Evolutionary conservation across 1,140 invertebrate genomes (phyloP), one percentile per base, ranked within the genome.

Genomic region (Brachionus manjavacas): DNA sequence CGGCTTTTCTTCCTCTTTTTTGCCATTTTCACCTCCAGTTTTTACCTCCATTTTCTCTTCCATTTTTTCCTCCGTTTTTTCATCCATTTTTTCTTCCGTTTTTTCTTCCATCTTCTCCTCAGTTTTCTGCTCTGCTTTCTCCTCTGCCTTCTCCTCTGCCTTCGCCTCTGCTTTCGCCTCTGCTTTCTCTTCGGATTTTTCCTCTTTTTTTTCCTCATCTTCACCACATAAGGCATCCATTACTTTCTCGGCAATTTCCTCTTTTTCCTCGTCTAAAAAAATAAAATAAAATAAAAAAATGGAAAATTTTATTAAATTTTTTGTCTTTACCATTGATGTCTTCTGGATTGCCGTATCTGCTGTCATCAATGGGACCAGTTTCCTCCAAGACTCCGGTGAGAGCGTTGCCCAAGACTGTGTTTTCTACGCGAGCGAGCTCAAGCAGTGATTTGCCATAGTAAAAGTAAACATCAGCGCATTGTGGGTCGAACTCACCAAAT

Each of bases 381-480:
- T 72, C 84, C 49, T 84, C 85, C 84, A 91, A 23, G 89, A 90
- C 91, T 85, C 90, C 91, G 84, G 93, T 92, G 35, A 94, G 89
- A 55, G 92, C 93, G 87, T 93, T 92, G 4, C 94, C 94, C 4
- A 96, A 89, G 1, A 95, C 93, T 43, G 92, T 93, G 86, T 91
- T 92, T 87, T 97, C 95, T 86, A 93, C 92, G 86, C 95, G 91
- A 0, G 94, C 92, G 43, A 95, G 87, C 84, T 94, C 94, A 20
- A 96, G 90, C 4, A 97, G 89, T 3, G 95, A 92, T 87, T 93
- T 93, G 0, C 94, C 94, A 88, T 93, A 94, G 68, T 91, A 91
- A 85, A 94, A 92, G 88, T 96, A 96, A 11, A 93, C 93, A 72
- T 95, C 94, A 12, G 92, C 95, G 88, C 93, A 93, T 87, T 95